These are phyloP conservation scores for Fragum whitleyi DNA, from an alignment of 2,888 invertebrate genomes.

Conservation along the genomic window DNA sequence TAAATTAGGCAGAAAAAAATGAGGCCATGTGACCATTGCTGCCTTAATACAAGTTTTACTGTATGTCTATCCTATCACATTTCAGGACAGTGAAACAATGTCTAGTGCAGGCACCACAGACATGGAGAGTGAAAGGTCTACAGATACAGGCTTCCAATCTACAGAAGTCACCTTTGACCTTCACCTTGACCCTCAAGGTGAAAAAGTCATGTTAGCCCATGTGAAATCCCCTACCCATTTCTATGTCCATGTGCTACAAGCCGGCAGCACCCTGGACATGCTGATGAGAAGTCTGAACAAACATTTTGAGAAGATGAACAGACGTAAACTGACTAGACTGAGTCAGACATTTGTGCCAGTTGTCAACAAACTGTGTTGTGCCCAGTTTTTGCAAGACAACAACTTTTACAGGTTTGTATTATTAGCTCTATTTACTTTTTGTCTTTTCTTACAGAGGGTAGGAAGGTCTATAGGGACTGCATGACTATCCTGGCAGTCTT, in stretches of 20 bases:
- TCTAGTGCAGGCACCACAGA: conserved; percentile 24
- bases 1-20: no score
- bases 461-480: no score
- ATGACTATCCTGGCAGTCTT: no score
- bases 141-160: conserved; percentile 23
- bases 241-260: conserved; percentile 76
- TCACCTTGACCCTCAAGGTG: conserved; percentile 57
- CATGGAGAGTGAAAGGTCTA: conserved; percentile 28
- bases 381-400: conserved; percentile 91
- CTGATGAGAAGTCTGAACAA: conserved; percentile 72
- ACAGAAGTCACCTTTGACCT: conserved; percentile 40
- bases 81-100: conserved; percentile 7
- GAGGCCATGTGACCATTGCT: no score
- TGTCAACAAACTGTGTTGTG: conserved; percentile 92
- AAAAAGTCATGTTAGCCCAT: conserved; percentile 75
- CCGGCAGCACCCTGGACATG: conserved; percentile 66
- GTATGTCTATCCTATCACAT: no score
- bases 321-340: conserved; percentile 63
- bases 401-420: conserved; percentile 89
- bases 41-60: no score
- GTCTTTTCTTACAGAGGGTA: background rate
- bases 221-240: conserved; percentile 78
- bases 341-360: conserved; percentile 61
- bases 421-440: background rate
- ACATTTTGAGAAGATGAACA: conserved; percentile 62